phyloP scores from a whole-genome alignment of 2,888 invertebrate genomes.

The Chirona hameri region DNA sequence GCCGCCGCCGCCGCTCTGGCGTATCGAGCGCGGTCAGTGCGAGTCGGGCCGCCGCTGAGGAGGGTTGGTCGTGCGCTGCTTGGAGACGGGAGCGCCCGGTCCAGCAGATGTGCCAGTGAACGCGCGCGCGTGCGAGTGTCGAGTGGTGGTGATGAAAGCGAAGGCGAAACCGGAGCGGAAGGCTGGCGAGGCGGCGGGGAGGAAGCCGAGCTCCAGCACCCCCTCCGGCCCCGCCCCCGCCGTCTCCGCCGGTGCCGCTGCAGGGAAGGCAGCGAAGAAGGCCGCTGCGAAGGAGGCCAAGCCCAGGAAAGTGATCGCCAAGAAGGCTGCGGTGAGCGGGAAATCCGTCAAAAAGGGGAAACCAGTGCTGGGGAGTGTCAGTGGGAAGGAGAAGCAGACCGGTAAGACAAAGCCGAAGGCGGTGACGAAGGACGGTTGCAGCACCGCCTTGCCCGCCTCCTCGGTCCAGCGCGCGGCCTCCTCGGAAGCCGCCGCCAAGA shows the following conservation, averaged over 20 bases:
- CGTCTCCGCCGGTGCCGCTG: neutral
- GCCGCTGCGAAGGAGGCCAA: slow-evolving; percentile 22
- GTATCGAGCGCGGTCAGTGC: slow-evolving; percentile 12
- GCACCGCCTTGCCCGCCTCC: too few species aligned
- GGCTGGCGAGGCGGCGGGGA: neutral
- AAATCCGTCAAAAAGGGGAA: neutral
- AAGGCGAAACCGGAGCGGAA: neutral
- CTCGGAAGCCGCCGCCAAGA: slow-evolving; percentile 28
- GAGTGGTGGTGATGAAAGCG: neutral
- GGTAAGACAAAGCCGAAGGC: neutral
- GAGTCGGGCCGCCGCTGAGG: neutral
- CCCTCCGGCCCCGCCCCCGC: too few species aligned
- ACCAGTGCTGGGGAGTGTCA: neutral
- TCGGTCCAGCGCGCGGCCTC: too few species aligned
- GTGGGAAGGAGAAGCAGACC: slow-evolving; percentile 2
- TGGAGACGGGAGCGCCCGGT: neutral
- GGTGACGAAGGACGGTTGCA: neutral
- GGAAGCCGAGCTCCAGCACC: neutral
- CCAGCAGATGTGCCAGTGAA: neutral
- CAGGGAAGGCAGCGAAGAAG: slow-evolving; percentile 25
- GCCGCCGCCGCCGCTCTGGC: neutral
- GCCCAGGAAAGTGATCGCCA: neutral
- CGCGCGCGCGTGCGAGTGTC: neutral
- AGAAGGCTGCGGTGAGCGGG: neutral
- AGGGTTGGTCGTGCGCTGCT: neutral